phyloP scores from a whole-genome alignment of 2,888 invertebrate genomes.

The Keiferia lycopersicella region DNA sequence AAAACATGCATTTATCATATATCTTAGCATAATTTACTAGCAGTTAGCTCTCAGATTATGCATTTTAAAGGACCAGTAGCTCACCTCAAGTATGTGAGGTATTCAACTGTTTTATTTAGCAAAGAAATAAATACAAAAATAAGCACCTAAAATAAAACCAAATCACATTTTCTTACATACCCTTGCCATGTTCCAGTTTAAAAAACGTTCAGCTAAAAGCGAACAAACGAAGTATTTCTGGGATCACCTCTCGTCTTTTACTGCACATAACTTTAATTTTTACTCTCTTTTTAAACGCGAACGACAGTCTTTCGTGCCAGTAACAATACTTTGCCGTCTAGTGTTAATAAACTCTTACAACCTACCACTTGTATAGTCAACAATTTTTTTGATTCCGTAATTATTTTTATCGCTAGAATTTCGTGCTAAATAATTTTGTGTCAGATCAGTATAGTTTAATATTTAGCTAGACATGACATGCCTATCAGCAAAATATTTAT shows the following conservation, averaged over 20 bases:
- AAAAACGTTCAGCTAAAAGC: slow-evolving; percentile 19
- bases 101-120: neutral
- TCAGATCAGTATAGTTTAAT: neutral
- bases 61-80: neutral
- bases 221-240: slow-evolving; percentile 15
- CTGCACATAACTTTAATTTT: slow-evolving; percentile 23
- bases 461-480: neutral
- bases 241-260: slow-evolving; percentile 15
- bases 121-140: neutral
- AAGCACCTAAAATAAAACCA: neutral
- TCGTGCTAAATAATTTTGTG: neutral
- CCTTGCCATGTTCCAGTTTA: slow-evolving; percentile 3
- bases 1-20: neutral
- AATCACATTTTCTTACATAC: neutral
- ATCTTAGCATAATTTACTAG: too few species aligned
- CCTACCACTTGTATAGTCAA: slow-evolving; percentile 4
- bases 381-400: neutral
- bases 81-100: neutral
- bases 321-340: slow-evolving; percentile 24
- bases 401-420: neutral
- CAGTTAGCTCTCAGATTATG: too few species aligned
- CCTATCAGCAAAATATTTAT: neutral
- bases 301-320: slow-evolving; percentile 20
- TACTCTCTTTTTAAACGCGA: slow-evolving; percentile 17
- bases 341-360: slow-evolving; percentile 24